Evolutionary conservation across 2,888 invertebrate genomes (phyloP).

Genomic region (Eupithecia subfuscata): DNA sequence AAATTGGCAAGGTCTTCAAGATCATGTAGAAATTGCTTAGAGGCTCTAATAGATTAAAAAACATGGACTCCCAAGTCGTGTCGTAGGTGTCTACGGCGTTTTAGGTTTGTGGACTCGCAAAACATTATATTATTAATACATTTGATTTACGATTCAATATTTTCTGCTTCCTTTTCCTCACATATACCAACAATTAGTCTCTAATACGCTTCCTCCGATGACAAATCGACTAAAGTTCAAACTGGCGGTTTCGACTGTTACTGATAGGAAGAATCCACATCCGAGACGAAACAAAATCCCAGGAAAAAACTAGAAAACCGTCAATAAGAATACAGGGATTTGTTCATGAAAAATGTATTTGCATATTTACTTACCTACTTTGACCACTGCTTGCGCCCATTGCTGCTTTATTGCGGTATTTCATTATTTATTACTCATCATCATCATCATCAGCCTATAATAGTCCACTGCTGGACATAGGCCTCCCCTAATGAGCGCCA

Average conservation of each 20-base stretch:
- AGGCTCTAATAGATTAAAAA: neutral
- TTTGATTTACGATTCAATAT: too few species aligned
- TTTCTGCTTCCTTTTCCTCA: neutral
- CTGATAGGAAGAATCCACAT: neutral
- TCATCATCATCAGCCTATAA: too few species aligned
- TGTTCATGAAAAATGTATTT: neutral
- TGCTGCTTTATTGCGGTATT: too few species aligned
- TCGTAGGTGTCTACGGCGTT: neutral
- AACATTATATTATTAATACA: neutral
- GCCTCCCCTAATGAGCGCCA: too few species aligned
- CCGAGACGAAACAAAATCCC: neutral
- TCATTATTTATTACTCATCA: too few species aligned
- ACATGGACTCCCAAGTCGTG: neutral
- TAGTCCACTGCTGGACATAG: too few species aligned
- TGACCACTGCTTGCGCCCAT: neutral
- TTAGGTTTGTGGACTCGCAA: neutral
- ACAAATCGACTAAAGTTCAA: constrained; percentile 6
- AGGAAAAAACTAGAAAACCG: constrained; percentile 1
- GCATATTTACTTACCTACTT: neutral
- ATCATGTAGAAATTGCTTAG: neutral
- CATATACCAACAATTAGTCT: neutral
- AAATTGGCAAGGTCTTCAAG: neutral
- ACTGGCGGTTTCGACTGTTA: neutral
- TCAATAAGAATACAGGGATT: neutral
- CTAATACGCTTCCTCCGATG: neutral